Base-by-base conservation (phyloP, 2,797 vertebrate species). In the Scyliorhinus canicula region DNA sequence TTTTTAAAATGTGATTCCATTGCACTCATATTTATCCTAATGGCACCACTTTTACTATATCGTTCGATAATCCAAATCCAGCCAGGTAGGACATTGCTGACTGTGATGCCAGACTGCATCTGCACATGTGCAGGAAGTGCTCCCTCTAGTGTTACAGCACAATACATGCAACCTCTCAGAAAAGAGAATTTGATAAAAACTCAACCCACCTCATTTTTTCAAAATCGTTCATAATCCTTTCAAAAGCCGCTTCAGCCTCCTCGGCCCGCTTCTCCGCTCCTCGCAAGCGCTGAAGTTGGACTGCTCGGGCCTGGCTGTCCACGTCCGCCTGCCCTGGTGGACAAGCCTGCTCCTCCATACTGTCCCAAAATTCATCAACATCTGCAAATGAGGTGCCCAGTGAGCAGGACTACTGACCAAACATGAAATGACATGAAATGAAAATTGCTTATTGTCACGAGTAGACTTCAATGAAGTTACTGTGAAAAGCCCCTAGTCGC, bases 191-290 rank as follows among this genome's bases (percentile, higher is more conserved):
- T 26, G 11, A 14, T 2, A 21, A 60, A 90, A 60, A 65, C 7
- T 1, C 11, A 21, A 4, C 47, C 3, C n/a, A 99, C 99, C 96
- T 98, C 96, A 99, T 98, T 96, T 97, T 99, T 65, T 98, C 98
- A 57, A 99, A 97, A 96, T 99, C 99, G 6, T 98, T 98, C 79
- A 97, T 97, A 6, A 98, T 98, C 96, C 97, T 97, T 93, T 97
- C 96, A 95, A 99, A 96, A 0, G 97, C 98, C 95, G 98, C 97
- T 96, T 99, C 99, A 19, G 98, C 97, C 0, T 95, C 96, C 57
- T 96, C 95, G 11, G 98, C 98, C 96, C 98, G 97, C 50, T 97
- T 97, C 95, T 99, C 98, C 0, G 98, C 97, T 0, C 63, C 95
- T 95, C 96, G 97, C n/a, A 98, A 95, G 40, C 97, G 97, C 52